A percentile compares a stretch with the other conserved stretches of the same genome.
Evolutionary conservation across 2,797 vertebrate species (phyloP).

Genomic region (Nyctibius grandis): DNA sequence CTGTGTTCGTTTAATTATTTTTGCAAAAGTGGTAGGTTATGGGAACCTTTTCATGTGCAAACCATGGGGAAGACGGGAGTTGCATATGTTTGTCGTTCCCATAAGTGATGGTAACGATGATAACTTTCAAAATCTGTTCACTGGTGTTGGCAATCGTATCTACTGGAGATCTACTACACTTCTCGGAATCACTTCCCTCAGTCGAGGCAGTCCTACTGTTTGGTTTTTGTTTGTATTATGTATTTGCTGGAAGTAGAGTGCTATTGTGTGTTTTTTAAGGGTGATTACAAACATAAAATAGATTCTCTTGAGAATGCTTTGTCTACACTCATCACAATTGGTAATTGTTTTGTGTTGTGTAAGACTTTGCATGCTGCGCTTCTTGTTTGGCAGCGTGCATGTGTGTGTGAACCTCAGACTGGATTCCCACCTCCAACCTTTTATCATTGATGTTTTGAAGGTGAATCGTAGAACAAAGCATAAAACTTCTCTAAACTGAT

Average conservation of each 20-base stretch:
- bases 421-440: background rate
- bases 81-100: background rate
- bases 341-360: conserved; percentile 55
- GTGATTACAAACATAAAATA: conserved; percentile 65
- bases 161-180: background rate
- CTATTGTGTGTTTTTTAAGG: conserved; percentile 67
- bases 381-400: background rate
- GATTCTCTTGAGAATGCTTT: conserved; percentile 63
- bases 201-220: conserved; percentile 8
- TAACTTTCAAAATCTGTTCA: background rate
- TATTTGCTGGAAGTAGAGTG: conserved; percentile 48
- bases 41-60: background rate
- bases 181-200: conserved; percentile 22
- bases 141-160: background rate
- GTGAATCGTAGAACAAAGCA: background rate
- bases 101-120: background rate
- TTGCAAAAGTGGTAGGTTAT: background rate
- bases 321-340: conserved; percentile 49
- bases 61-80: accelerated
- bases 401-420: background rate
- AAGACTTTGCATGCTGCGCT: conserved; percentile 1
- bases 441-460: background rate
- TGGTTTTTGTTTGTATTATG: conserved; percentile 56
- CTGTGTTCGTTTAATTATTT: background rate
- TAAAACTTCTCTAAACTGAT: background rate